phyloP scores from a whole-genome alignment of 2,888 invertebrate genomes.

The Terebella lapidaria region DNA sequence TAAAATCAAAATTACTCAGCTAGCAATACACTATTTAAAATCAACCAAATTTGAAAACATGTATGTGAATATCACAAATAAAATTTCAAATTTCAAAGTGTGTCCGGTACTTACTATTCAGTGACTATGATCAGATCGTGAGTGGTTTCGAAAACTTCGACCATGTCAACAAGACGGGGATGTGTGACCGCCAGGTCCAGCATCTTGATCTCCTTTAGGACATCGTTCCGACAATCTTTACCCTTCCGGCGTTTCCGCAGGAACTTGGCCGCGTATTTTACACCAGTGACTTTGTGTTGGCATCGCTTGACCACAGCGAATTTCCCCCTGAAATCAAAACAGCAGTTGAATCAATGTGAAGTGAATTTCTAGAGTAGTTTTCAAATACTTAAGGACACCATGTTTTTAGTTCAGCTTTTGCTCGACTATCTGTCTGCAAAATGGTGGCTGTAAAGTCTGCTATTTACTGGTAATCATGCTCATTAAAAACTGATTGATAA shows the following conservation, averaged over 20 bases:
- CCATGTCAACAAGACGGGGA: constrained; percentile 79
- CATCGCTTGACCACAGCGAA: constrained; percentile 92
- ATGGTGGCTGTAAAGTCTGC: not conserved
- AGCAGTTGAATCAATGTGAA: not conserved
- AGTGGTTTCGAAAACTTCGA: constrained; percentile 75
- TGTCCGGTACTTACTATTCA: constrained; percentile 83
- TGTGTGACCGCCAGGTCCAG: constrained; percentile 74
- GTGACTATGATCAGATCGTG: constrained; percentile 76
- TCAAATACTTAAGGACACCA: too few species aligned
- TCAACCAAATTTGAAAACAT: too few species aligned
- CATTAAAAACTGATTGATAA: too few species aligned
- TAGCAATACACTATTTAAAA: too few species aligned
- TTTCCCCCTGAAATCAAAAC: constrained; percentile 75
- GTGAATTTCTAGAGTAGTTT: not conserved
- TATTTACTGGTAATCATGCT: not conserved
- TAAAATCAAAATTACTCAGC: too few species aligned
- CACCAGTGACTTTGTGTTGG: constrained; percentile 76
- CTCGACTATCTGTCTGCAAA: not conserved
- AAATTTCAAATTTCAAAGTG: too few species aligned
- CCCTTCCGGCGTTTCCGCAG: constrained; percentile 73
- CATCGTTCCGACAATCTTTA: constrained; percentile 75
- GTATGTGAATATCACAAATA: too few species aligned
- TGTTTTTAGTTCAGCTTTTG: too few species aligned
- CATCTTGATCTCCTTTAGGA: constrained; percentile 90
- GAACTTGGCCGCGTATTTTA: constrained; percentile 94